These are phyloP conservation scores for Heteronetta atricapilla DNA, from an alignment of 2,113 vertebrate species.

Conservation along the genomic window DNA sequence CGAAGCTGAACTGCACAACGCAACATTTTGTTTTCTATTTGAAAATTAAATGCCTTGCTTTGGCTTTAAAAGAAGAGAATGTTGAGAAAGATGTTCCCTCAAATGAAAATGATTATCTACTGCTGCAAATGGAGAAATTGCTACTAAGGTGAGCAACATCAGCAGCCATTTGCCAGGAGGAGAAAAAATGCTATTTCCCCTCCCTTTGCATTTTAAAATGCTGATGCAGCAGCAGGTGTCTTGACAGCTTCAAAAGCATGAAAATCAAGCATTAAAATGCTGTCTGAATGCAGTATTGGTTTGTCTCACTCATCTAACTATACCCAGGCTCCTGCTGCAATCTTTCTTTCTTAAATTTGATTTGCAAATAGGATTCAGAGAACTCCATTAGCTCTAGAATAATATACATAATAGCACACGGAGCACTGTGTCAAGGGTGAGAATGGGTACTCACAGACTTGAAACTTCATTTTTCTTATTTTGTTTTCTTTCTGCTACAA, in stretches of 20 bases:
- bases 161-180: background rate
- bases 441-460: background rate
- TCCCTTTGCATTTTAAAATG: conserved; percentile 5
- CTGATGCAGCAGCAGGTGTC: background rate
- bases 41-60: background rate
- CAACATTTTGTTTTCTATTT: background rate
- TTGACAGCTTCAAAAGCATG: background rate
- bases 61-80: background rate
- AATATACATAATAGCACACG: background rate
- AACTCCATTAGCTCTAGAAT: conserved; percentile 2
- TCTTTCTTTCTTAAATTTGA: conserved; percentile 8
- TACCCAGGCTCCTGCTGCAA: background rate
- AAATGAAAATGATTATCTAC: background rate
- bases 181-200: background rate
- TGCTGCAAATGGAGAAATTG: background rate
- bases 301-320: background rate
- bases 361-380: conserved; percentile 18
- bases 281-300: background rate
- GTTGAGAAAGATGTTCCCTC: background rate
- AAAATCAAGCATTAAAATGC: conserved; percentile 5
- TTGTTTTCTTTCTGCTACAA: background rate
- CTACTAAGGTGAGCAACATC: background rate
- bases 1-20: background rate
- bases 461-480: conserved; percentile 27
- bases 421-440: background rate